Evolutionary conservation across 2,888 invertebrate species (phyloP).

Genomic region (Acronicta aceris): DNA sequence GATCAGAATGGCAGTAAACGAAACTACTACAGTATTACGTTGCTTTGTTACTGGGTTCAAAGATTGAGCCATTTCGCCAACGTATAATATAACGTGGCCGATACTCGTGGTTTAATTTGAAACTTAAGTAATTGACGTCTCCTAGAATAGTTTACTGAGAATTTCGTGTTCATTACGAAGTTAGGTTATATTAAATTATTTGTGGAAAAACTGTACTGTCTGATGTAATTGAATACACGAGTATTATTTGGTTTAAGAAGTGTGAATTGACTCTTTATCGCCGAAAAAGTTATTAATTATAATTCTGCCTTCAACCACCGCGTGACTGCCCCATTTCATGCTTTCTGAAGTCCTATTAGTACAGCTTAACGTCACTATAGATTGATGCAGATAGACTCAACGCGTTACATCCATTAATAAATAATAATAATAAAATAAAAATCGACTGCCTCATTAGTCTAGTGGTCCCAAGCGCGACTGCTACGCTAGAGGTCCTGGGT

Average conservation of each 20-base stretch:
- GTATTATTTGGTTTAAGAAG: background rate
- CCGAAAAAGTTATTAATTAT: too few relatives aligned
- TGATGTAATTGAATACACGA: background rate
- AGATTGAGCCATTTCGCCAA: conserved; percentile 57
- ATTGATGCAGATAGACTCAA: too few relatives aligned
- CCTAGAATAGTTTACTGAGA: conserved; percentile 59
- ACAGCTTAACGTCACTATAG: too few relatives aligned
- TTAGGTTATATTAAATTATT: conserved; percentile 33
- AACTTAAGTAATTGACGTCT: conserved; percentile 65
- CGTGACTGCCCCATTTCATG: too few relatives aligned
- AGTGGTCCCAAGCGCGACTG: too few relatives aligned
- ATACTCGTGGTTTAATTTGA: conserved; percentile 63
- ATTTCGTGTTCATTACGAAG: conserved; percentile 55
- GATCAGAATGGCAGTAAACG: conserved; percentile 42
- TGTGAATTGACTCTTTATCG: too few relatives aligned
- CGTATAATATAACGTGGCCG: conserved; percentile 58
- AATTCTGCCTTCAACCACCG: too few relatives aligned
- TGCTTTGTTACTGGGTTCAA: conserved; percentile 53
- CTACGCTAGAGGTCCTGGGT: too few relatives aligned
- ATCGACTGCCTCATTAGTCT: too few relatives aligned
- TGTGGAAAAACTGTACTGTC: conserved; percentile 17
- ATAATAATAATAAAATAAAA: too few relatives aligned
- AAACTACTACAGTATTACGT: conserved; percentile 33
- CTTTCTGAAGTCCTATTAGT: too few relatives aligned
- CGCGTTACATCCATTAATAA: too few relatives aligned